Base-by-base conservation (phyloP, 2,113 vertebrate species). In the Neogobius melanostomus region DNA sequence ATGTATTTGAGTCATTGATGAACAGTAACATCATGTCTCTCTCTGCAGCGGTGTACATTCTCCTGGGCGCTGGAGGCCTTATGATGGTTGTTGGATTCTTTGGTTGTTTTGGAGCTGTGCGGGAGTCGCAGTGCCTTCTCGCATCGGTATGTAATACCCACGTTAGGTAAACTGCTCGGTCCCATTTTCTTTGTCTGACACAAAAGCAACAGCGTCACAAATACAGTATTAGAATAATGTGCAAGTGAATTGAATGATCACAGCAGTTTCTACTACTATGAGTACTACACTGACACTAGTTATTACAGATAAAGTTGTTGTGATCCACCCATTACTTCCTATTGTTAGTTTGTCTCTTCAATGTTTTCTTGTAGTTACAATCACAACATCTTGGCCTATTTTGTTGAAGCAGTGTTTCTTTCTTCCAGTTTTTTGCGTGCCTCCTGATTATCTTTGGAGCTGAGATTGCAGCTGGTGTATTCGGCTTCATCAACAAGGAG, bases 61-160 rank as follows among this genome's bases (percentile, higher is more conserved):
- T 99, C 72, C 94, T 98, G 6, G 95, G 95, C 75, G 94, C 95
- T 0, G 98, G 97, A 15, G 95, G 91, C 50, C 53, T 98, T 81
- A 98, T 99, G 96, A 94, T 95, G 91, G 80, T 95, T 5, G 94
- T 99, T 11, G 98, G 97, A 7, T 97, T 98, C 90, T 97, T 97
- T 0, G 97, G 98, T 0, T 99, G 97, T 89, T 99, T 96, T 9
- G 98, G 98, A 80, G 96, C 97, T 28, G 92, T 96, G 2, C 91
- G 94, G 36, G 98, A 99, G 81, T 99, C 97, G 11, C 96, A 99
- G 81, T 99, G 96, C 88, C 93, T 99, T 64, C 95, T 99, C 0
- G 94, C 94, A 90, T 94, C 93, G 74, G 98, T 99, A 92, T 42
- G 12, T 42, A 36, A 21, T 17, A 28, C 17, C n/a, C 17, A 21